phyloP scores from a whole-genome alignment of 2,113 vertebrate genomes.

The Prionailurus bengalensis region DNA sequence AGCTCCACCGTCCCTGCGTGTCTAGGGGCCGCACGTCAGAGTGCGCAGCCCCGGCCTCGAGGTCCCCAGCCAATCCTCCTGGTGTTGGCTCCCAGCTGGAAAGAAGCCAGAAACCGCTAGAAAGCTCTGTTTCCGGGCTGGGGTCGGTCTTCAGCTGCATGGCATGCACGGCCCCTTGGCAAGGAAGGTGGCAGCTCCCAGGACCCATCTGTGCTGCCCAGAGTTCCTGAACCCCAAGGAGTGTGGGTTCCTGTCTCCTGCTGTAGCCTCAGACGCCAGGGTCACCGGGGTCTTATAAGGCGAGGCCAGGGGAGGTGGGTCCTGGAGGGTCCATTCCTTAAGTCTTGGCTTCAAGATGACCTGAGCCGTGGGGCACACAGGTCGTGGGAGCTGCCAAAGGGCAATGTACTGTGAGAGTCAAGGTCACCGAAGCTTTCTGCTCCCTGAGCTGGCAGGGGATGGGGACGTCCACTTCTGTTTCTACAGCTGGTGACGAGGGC shows the following conservation, averaged over 20 bases:
- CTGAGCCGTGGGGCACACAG: background rate
- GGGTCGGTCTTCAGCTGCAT: background rate
- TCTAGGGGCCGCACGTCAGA: background rate
- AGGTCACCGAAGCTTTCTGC: conserved; percentile 57
- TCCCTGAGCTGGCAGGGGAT: background rate
- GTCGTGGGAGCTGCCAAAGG: conserved; percentile 77
- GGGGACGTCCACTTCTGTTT: background rate
- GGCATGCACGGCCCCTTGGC: accelerated
- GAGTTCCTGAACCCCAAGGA: background rate
- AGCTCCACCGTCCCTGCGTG: background rate
- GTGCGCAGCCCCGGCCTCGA: background rate
- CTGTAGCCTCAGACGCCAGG: background rate
- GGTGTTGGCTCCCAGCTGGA: background rate
- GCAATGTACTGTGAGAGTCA: conserved; percentile 55
- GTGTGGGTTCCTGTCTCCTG: background rate
- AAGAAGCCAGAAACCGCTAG: background rate
- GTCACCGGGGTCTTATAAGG: conserved; percentile 74
- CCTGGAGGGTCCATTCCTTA: conserved; percentile 64
- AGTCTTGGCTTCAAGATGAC: conserved; percentile 64
- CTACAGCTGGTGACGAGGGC: conserved; percentile 39
- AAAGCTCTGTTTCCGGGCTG: background rate
- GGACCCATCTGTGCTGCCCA: background rate
- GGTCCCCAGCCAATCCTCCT: background rate
- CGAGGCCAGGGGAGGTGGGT: conserved; percentile 61
- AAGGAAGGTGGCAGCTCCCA: background rate